Conservation (phyloP, 1,140 invertebrate genomes). For the Vollenhovia emeryi region DNA sequence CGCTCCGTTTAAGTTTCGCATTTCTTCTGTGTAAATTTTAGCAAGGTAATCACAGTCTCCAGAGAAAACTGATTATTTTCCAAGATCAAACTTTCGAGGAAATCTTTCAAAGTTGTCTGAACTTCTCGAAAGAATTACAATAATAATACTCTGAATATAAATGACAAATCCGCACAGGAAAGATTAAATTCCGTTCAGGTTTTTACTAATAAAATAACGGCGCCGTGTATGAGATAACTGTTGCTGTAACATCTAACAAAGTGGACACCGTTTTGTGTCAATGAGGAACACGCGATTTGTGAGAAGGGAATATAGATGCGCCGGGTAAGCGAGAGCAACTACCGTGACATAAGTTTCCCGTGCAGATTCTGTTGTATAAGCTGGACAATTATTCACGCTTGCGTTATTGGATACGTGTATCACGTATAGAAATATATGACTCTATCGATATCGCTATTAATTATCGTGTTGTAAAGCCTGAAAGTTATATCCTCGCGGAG, state of each 20-base stretch:
- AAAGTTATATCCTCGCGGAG: not conserved
- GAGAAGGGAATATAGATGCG: slow-evolving; percentile 5
- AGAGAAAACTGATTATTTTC: not conserved
- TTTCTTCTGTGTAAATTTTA: slow-evolving; percentile 6
- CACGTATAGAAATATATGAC: not conserved
- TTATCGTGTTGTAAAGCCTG: not conserved
- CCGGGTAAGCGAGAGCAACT: not conserved
- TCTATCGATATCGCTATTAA: slow-evolving; percentile 9
- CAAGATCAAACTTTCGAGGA: not conserved
- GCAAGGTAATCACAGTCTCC: not conserved
- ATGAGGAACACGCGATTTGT: slow-evolving; percentile 16
- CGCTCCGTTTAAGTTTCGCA: not conserved
- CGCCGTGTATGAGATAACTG: not conserved
- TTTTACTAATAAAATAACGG: not conserved
- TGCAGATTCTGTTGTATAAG: slow-evolving; percentile 5
- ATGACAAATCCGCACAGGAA: not conserved
- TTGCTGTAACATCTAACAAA: slow-evolving; percentile 23
- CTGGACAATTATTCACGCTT: slow-evolving; percentile 14
- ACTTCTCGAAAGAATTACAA: not conserved
- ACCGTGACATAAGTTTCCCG: slow-evolving; percentile 16
- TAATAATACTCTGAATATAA: not conserved
- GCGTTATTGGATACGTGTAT: not conserved
- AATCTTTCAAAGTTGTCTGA: not conserved
- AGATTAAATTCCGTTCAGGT: not conserved
- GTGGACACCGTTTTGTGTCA: not conserved